phyloP scores from a whole-genome alignment of 64 coral and sea anemone species.

The Catalaphyllia jardinei region DNA sequence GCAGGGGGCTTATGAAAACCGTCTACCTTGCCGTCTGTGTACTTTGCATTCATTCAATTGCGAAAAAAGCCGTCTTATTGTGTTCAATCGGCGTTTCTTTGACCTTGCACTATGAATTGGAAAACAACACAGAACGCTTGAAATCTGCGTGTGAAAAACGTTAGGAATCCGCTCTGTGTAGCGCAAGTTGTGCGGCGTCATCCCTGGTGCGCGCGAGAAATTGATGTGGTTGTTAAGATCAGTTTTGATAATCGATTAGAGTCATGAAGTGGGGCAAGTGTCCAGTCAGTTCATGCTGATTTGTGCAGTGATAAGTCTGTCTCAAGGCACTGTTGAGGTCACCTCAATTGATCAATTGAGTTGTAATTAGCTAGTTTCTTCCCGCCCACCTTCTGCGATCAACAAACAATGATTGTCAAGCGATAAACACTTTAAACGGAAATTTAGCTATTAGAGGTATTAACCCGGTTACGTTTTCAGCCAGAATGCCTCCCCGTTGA shows the following conservation, averaged over 20 bases:
- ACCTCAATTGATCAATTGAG: slow-evolving; percentile 55
- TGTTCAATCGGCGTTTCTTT: slow-evolving; percentile 26
- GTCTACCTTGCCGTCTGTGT: neutral
- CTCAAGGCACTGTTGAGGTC: neutral
- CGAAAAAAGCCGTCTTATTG: slow-evolving; percentile 36
- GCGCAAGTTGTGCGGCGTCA: neutral
- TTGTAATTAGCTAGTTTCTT: slow-evolving; percentile 38
- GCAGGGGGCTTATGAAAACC: neutral
- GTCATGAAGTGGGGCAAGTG: neutral
- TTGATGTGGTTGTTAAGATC: slow-evolving; percentile 16
- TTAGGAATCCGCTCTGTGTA: slow-evolving; percentile 4
- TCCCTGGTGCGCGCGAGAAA: neutral
- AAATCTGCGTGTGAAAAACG: slow-evolving; percentile 40
- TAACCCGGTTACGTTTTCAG: slow-evolving; percentile 5
- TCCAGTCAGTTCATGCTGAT: neutral
- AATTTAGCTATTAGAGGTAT: slow-evolving; percentile 53
- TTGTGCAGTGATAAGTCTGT: neutral
- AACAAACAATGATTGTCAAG: slow-evolving; percentile 63
- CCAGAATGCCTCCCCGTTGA: neutral
- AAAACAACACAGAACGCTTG: slow-evolving; percentile 4
- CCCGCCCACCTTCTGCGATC: slow-evolving; percentile 54
- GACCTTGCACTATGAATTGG: neutral
- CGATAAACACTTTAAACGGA: slow-evolving; percentile 45
- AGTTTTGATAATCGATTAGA: neutral
- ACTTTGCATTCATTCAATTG: slow-evolving; percentile 32